These are phyloP conservation scores for Lagocephalus sceleratus DNA, from an alignment of 2,797 vertebrate genomes.

Conservation along the genomic window DNA sequence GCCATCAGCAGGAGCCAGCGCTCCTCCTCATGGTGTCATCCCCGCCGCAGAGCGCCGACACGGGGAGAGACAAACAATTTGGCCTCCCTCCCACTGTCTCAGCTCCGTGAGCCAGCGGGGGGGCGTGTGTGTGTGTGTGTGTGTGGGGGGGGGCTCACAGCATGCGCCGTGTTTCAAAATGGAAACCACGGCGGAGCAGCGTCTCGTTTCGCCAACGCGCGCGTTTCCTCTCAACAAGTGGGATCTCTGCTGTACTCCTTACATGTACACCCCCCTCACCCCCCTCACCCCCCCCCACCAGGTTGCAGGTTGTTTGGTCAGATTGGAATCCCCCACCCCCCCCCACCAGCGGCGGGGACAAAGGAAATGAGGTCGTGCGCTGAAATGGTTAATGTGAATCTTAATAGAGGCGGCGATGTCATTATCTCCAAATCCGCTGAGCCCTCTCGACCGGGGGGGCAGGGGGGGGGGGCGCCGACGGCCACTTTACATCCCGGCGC, in stretches of 20 bases:
- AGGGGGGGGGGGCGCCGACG: constrained; percentile 41
- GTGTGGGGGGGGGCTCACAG: constrained; percentile 15
- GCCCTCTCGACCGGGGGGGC: constrained; percentile 57
- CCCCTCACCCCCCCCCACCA: constrained; percentile 7
- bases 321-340: constrained; percentile 51
- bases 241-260: constrained; percentile 43
- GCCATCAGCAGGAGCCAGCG: constrained; percentile 61
- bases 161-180: constrained; percentile 23
- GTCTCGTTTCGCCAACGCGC: constrained; percentile 56
- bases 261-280: constrained; percentile 51
- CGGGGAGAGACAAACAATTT: constrained; percentile 73
- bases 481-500: constrained; percentile 67
- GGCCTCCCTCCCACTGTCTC: constrained; percentile 72
- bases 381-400: constrained; percentile 73
- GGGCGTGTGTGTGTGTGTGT: constrained; percentile 27
- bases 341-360: constrained; percentile 58
- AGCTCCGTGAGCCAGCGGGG: constrained; percentile 67
- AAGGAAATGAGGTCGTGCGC: constrained; percentile 56
- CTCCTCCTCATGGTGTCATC: constrained; percentile 62
- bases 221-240: constrained; percentile 46
- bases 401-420: constrained; percentile 69
- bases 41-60: constrained; percentile 54
- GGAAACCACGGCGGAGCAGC: constrained; percentile 33
- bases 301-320: constrained; percentile 41
- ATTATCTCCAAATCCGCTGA: constrained; percentile 74